Evolutionary conservation across 2,888 invertebrate genomes (phyloP), one percentile per base, ranked within the genome.

Genomic region (Acleris holmiana): DNA sequence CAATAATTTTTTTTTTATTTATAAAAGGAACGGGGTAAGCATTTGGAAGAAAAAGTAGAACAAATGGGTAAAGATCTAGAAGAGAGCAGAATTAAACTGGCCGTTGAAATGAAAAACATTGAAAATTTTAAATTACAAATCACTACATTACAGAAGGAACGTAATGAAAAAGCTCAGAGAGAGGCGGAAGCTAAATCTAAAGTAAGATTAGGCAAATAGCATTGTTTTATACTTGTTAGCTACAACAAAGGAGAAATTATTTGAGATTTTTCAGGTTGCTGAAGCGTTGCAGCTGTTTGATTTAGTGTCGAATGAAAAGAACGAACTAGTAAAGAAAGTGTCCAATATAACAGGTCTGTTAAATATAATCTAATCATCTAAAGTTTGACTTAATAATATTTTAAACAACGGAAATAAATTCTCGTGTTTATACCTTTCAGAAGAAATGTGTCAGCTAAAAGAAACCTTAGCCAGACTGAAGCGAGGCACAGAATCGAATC

Each of bases 361-460:
- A 18, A 41, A 29, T n/a, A 19, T 10, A 4, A 23, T 41, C 19
- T n/a, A n/a, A n/a, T 5, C 53, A 54, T 41, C 8, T 15, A 18
- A 35, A 47, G 15, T 18, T 46, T 4, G 4, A 13, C 35, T 35
- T 35, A 4, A 35, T 13, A 35, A 4, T 35, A 13, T 35, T 35
- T 35, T 3, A 35, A 35, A 35, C 0, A 35, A 35, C 0, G 4
- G 1, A 35, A 35, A 35, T 4, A 29, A 29, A 29, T 29, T 10
- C 29, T 10, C 13, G 35, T 13, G 13, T 35, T 13, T 35, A 35
- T 13, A 35, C 13, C 10, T 59, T 60, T 23, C 82, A 93, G 95
- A 92, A 64, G 94, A 95, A 83, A 79, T 93, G 40, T 74, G 82
- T 7, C 84, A 91, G 68, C 74, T 95, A 25, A 94, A 94, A 49